Conservation (phyloP, 2,797 vertebrate genomes). For the Megaceryle alcyon region DNA sequence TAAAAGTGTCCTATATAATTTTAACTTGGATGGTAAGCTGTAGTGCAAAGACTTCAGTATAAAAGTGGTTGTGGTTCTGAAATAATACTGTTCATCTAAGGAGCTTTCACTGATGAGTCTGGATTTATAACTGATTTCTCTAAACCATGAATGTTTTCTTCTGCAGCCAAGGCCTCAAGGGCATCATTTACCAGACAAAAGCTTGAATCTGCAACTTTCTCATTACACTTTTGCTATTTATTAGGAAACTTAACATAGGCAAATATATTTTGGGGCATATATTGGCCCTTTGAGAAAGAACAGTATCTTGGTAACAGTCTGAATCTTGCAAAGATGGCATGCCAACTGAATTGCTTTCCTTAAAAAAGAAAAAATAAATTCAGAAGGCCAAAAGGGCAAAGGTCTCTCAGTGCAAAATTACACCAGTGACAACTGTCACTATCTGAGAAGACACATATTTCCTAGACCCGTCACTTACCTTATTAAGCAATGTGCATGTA, state of each 20-base stretch:
- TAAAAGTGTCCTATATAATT: neutral
- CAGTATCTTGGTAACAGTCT: neutral
- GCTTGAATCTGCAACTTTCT: neutral
- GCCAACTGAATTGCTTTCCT: neutral
- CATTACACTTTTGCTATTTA: neutral
- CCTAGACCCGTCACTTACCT: neutral
- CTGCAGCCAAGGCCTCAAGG: neutral
- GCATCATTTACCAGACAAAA: neutral
- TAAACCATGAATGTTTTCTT: neutral
- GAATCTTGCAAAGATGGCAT: neutral
- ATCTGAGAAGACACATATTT: conserved; percentile 40
- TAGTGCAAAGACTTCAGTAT: neutral
- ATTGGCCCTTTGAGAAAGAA: neutral
- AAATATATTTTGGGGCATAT: neutral
- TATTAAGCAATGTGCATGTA: neutral
- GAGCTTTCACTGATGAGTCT: neutral
- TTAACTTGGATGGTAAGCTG: neutral
- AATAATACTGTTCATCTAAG: neutral
- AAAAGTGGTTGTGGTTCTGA: neutral
- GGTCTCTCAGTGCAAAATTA: conserved; percentile 40
- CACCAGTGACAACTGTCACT: conserved; percentile 52
- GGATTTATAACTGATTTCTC: neutral
- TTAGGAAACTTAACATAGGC: neutral
- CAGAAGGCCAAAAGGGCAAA: conserved; percentile 20
- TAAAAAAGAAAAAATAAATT: neutral